Evolutionary conservation across 2,797 vertebrate species (phyloP), one percentile per base, ranked within the genome.

Genomic region (Tamandua tetradactyla): DNA sequence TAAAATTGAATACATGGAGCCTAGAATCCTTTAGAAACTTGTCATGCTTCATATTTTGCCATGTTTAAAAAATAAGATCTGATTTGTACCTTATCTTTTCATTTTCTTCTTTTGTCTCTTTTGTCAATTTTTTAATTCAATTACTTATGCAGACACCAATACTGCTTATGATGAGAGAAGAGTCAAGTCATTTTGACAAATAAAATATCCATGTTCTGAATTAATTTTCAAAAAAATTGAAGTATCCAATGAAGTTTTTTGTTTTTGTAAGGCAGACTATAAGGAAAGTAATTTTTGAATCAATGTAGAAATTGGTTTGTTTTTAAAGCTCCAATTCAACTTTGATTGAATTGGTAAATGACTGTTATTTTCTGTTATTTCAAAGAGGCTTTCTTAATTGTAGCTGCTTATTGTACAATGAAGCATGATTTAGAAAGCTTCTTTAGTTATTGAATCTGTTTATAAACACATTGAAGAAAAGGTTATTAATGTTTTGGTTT

Each of bases 91-190:
- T 30, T n/a, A 62, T 44, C 86, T 55, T 44, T 25, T 0, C 17
- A 94, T 95, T 30, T 72, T 83, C 5, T 61, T 91, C 68, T 95
- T 88, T 79, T 18, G 23, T 8, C 40, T 1, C 20, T 0, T 23
- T 94, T 22, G n/a, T 7, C 0, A 40, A 4, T 94, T 37, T 80
- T 0, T 3, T 66, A 69, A 92, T 8, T 88, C 93, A 91, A 74
- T 40, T 17, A 47, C n/a, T 5, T 82, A 22, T 69, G 62, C 82
- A 81, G 78, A 22, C 13, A 87, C 32, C 47, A 61, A 11, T 55
- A 61, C 17, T 93, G 44, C 42, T 89, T 93, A 86, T 93, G 22
- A 85, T 69, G 40, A 75, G 85, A 86, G 80, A 62, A n/a, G 62
- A 57, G 78, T 52, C 15, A 78, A 35, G 8, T 75, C 25, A 61